phyloP scores from a whole-genome alignment of 2,888 invertebrate genomes.

The Resseliella maxima region DNA sequence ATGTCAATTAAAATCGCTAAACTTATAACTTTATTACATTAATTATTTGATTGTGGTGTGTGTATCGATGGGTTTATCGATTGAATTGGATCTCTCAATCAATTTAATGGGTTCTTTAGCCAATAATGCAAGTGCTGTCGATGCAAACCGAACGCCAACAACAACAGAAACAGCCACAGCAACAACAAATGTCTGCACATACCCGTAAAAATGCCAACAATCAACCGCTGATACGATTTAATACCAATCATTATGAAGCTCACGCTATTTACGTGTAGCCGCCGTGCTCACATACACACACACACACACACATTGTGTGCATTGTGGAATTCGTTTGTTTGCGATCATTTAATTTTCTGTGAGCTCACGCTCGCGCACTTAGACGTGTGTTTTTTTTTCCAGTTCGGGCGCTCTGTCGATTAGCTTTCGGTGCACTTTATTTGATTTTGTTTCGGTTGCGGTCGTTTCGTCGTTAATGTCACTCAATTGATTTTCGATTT shows the following conservation, averaged over 20 bases:
- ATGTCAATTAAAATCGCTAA: conserved; percentile 48
- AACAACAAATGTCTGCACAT: not conserved
- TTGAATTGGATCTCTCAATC: conserved; percentile 51
- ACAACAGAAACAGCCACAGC: not conserved
- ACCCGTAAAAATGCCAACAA: conserved; percentile 44
- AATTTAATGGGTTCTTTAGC: conserved; percentile 22
- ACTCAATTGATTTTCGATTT: conserved; percentile 48
- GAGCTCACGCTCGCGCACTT: not conserved
- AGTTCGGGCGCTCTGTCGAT: not conserved
- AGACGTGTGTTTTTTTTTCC: not conserved
- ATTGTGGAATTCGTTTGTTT: not conserved
- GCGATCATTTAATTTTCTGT: conserved; percentile 51
- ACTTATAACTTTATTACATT: conserved; percentile 51
- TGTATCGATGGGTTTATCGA: conserved; percentile 18
- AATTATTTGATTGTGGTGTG: conserved; percentile 43
- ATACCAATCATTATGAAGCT: conserved; percentile 39
- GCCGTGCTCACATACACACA: not conserved
- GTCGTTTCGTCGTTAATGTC: conserved; percentile 43
- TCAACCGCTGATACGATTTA: conserved; percentile 53
- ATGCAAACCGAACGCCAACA: conserved; percentile 9
- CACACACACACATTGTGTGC: no score
- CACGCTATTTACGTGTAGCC: conserved; percentile 41
- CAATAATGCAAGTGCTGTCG: conserved; percentile 38
- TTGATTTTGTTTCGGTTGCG: not conserved
- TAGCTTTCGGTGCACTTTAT: not conserved